Evolutionary conservation across 2,797 vertebrate genomes (phyloP).

Genomic region (Chiloscyllium punctatum): DNA sequence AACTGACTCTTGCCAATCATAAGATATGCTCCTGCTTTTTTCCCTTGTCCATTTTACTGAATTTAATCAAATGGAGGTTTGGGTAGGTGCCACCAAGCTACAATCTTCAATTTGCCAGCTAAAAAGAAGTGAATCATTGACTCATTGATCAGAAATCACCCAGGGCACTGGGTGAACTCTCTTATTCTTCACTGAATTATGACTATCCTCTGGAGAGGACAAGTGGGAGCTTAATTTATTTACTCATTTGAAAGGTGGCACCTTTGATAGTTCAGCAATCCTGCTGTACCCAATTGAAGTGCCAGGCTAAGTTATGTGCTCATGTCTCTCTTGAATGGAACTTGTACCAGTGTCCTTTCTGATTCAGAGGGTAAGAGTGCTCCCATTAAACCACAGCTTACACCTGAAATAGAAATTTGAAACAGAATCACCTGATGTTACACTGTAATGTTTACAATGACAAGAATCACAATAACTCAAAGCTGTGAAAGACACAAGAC

Average conservation of each 20-base stretch:
- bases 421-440: too few relatives aligned
- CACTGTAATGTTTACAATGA: too few relatives aligned
- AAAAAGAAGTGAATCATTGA: not conserved
- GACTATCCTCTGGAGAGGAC: not conserved
- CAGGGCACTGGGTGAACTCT: not conserved
- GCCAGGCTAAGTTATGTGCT: too few relatives aligned
- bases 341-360: too few relatives aligned
- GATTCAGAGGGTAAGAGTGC: too few relatives aligned
- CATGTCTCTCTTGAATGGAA: too few relatives aligned
- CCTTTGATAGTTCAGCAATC: not conserved
- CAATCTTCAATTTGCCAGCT: not conserved
- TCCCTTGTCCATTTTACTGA: not conserved
- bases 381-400: too few relatives aligned
- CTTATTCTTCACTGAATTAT: not conserved
- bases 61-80: not conserved
- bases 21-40: not conserved
- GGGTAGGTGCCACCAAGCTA: not conserved
- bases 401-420: too few relatives aligned
- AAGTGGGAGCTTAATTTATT: not conserved
- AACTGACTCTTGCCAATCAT: not conserved
- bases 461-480: too few relatives aligned
- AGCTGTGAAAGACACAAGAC: not conserved
- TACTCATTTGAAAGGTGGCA: not conserved
- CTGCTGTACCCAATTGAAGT: too few relatives aligned
- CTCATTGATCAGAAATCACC: not conserved